Evolutionary conservation across 2,888 invertebrate species (phyloP).

Genomic region (Autographa pulchrina): DNA sequence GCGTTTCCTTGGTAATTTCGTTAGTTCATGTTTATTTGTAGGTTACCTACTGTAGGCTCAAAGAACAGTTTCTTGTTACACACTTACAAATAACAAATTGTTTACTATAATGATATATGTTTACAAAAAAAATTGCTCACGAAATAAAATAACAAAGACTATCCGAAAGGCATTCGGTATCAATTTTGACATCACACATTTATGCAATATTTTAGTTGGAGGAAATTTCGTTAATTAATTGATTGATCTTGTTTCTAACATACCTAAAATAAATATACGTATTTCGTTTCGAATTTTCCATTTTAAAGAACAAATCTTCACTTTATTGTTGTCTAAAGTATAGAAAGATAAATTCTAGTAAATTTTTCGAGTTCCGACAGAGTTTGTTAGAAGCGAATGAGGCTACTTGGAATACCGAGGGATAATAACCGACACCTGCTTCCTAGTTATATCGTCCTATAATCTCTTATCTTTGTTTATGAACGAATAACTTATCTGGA

Average conservation of each 20-base stretch:
- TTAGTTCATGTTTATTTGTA: slow-evolving; percentile 27
- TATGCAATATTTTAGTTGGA: no score
- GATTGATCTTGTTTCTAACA: not conserved
- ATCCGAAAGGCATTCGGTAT: no score
- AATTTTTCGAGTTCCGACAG: not conserved
- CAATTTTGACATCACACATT: no score
- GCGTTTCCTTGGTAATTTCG: slow-evolving; percentile 42
- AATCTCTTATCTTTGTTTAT: slow-evolving; percentile 2
- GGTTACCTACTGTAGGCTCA: not conserved
- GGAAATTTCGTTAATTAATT: not conserved
- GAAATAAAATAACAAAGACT: no score
- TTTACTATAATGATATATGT: no score
- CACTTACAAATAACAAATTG: no score
- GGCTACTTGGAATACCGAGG: slow-evolving; percentile 1
- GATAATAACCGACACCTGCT: slow-evolving; percentile 4
- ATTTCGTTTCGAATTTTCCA: not conserved
- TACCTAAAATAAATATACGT: not conserved
- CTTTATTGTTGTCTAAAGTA: not conserved
- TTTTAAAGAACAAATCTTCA: not conserved
- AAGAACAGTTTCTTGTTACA: not conserved
- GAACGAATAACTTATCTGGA: slow-evolving; percentile 2
- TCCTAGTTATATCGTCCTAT: slow-evolving; percentile 6
- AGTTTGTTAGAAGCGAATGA: slow-evolving; percentile 2
- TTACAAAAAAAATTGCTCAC: no score
- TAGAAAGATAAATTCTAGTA: not conserved